These are phyloP conservation scores for Marmota flaviventris DNA, from an alignment of 2,113 vertebrate species.

Conservation along the genomic window DNA sequence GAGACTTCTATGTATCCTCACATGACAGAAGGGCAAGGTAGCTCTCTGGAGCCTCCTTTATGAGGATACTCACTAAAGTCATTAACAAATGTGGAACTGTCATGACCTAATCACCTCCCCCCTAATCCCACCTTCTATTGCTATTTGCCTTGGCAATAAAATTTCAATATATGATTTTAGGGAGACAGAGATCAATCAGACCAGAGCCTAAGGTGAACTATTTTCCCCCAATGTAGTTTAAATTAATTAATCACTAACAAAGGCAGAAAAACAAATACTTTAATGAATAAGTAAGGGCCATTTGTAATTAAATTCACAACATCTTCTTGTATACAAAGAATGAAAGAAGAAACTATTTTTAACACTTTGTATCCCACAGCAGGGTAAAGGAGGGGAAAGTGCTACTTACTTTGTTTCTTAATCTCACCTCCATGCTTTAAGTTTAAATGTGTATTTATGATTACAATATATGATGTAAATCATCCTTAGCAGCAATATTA, in stretches of 20 bases:
- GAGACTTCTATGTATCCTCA: neutral
- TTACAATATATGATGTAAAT: neutral
- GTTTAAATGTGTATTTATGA: constrained; percentile 34
- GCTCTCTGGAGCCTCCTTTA: neutral
- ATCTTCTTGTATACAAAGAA: constrained; percentile 54
- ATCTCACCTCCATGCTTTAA: neutral
- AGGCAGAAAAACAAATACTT: constrained; percentile 42
- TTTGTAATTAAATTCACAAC: constrained; percentile 64
- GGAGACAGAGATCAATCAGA: neutral
- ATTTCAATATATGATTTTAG: neutral
- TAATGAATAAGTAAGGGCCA: constrained; percentile 57
- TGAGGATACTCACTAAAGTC: neutral
- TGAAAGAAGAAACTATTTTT: constrained; percentile 19
- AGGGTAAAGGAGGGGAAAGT: neutral
- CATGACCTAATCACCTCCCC: neutral
- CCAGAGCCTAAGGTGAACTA: neutral
- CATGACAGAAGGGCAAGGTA: neutral
- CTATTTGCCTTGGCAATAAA: neutral
- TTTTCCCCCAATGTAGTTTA: neutral
- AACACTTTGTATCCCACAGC: neutral
- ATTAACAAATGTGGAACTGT: neutral
- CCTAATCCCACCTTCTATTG: neutral
- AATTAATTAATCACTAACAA: constrained; percentile 61
- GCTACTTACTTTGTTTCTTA: neutral
- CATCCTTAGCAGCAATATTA: constrained; percentile 18